Conservation (phyloP, 2,888 invertebrate genomes). For the Lasioglossum oenotherae region DNA sequence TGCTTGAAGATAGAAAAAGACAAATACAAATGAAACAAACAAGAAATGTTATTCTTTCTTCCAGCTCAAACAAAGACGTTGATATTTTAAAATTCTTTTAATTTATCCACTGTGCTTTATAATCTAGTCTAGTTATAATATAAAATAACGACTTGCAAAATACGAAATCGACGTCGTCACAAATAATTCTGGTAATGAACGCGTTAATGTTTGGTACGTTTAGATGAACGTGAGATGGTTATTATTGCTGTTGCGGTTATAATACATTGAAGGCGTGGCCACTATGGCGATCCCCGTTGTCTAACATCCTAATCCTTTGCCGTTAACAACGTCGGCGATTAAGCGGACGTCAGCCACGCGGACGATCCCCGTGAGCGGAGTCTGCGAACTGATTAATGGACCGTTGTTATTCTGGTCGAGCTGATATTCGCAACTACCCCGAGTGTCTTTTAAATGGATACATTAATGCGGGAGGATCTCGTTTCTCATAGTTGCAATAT, state of each 20-base stretch:
- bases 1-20: no score
- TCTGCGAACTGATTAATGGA: constrained; percentile 46
- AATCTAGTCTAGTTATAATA: no score
- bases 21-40: no score
- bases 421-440: constrained; percentile 6
- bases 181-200: not conserved
- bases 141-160: no score
- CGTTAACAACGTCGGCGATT: constrained; percentile 54
- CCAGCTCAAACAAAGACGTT: no score
- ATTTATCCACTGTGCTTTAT: no score
- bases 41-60: no score
- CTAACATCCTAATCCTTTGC: constrained; percentile 28
- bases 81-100: no score
- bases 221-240: not conserved
- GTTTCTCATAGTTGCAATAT: not conserved
- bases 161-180: no score
- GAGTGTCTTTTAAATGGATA: constrained; percentile 20
- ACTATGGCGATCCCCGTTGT: not conserved
- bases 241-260: constrained; percentile 20
- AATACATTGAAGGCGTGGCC: constrained; percentile 15
- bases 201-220: not conserved
- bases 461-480: not conserved
- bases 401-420: constrained; percentile 10
- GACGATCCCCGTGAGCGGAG: constrained; percentile 13
- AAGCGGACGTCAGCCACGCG: constrained; percentile 52